Evolutionary conservation across 2,113 vertebrate genomes (phyloP).

Genomic region (Cyanocitta stelleri): DNA sequence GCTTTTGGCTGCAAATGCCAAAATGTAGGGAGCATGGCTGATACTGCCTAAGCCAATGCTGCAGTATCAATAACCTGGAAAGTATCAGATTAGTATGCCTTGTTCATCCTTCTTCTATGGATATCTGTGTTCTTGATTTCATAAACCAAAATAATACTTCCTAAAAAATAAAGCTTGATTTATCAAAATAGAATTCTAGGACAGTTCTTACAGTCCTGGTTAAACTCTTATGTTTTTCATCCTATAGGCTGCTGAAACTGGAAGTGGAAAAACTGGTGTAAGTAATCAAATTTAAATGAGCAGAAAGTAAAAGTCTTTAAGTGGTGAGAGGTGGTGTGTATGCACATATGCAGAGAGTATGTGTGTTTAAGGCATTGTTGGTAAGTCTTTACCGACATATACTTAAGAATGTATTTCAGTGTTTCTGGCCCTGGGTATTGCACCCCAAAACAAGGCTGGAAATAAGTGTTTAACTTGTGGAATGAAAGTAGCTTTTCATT

Average conservation of each 20-base stretch:
- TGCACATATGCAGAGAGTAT: background rate
- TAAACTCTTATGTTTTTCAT: background rate
- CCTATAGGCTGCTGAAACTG: slow-evolving; percentile 92
- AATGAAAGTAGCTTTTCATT: background rate
- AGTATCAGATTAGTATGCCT: background rate
- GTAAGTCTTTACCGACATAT: background rate
- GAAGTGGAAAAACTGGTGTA: slow-evolving; percentile 98
- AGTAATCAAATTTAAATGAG: slow-evolving; percentile 60
- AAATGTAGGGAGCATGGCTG: background rate
- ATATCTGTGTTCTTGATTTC: background rate
- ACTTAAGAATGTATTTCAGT: background rate
- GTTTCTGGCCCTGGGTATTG: background rate
- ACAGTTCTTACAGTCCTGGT: background rate
- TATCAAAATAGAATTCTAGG: background rate
- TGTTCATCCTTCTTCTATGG: background rate
- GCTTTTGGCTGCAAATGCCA: background rate
- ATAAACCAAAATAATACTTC: background rate
- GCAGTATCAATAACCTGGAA: background rate
- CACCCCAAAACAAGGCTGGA: background rate
- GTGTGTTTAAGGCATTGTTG: background rate
- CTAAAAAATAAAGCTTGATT: background rate
- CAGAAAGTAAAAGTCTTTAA: background rate
- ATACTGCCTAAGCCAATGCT: background rate
- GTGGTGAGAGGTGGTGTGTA: background rate
- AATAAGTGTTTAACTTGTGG: background rate